Evolutionary conservation across 2,113 vertebrate genomes (phyloP).

Genomic region (Salminus brasiliensis): DNA sequence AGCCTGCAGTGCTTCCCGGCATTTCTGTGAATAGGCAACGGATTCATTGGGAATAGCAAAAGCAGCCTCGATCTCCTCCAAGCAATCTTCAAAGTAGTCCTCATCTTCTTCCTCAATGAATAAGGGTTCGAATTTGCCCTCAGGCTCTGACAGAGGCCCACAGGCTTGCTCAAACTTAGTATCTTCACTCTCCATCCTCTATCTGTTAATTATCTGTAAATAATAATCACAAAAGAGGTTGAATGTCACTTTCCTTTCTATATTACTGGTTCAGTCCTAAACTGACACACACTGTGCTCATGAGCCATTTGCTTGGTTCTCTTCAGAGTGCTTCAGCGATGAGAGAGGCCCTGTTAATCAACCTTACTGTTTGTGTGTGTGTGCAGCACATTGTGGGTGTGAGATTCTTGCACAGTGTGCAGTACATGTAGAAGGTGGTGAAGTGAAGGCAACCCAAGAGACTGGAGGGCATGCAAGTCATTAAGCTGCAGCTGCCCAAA

Average conservation of each 20-base stretch:
- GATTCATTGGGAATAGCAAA: constrained; percentile 33
- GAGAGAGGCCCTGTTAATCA: constrained; percentile 5
- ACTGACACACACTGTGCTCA: neutral
- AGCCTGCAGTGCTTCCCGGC: constrained; percentile 35
- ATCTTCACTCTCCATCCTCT: constrained; percentile 65
- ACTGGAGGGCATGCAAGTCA: constrained; percentile 9
- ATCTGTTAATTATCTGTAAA: constrained; percentile 31
- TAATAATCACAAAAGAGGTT: neutral
- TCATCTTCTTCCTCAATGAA: constrained; percentile 68
- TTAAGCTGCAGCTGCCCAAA: constrained; percentile 40
- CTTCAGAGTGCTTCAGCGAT: neutral
- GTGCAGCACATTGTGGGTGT: neutral
- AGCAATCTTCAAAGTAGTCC: constrained; percentile 57
- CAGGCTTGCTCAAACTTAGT: constrained; percentile 27
- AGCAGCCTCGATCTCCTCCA: constrained; percentile 49
- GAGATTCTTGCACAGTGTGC: neutral
- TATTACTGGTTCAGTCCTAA: neutral
- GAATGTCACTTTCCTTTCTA: neutral
- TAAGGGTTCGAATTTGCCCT: constrained; percentile 53
- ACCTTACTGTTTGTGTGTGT: neutral
- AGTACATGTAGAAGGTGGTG: neutral
- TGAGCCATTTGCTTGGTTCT: neutral
- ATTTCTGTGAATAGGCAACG: constrained; percentile 41
- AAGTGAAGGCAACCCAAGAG: constrained; percentile 14
- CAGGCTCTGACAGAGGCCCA: constrained; percentile 5